Conservation (phyloP, 2,113 vertebrate species). For the Pedionomus torquatus region DNA sequence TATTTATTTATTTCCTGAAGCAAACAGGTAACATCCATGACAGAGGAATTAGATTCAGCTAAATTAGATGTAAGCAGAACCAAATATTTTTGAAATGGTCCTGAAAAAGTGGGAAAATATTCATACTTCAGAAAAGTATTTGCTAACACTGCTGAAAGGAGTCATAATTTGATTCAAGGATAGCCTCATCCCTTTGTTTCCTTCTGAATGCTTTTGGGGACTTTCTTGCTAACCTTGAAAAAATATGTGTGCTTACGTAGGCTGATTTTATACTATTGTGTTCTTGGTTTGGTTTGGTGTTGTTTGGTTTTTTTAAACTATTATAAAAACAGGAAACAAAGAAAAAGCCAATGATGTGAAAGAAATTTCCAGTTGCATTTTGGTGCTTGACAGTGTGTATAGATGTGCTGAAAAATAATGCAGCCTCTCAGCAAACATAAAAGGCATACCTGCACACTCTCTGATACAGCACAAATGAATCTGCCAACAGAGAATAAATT, state of each 20-base stretch:
- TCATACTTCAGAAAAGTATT: neutral
- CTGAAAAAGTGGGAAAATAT: neutral
- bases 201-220: neutral
- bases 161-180: neutral
- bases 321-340: neutral
- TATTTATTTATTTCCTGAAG: neutral
- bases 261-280: neutral
- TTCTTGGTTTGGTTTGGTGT: no score
- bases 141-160: neutral
- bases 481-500: neutral
- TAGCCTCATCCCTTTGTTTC: neutral
- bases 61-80: neutral
- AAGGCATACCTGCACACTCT: neutral
- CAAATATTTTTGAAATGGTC: neutral
- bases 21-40: neutral
- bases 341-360: neutral
- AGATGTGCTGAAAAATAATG: neutral
- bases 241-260: neutral
- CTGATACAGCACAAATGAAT: neutral
- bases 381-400: neutral
- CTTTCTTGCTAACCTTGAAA: conserved; percentile 1
- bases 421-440: neutral
- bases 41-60: neutral
- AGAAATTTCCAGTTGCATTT: neutral
- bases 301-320: neutral